phyloP scores from a whole-genome alignment of 1,140 invertebrate genomes.

The Agrypnia vestita region DNA sequence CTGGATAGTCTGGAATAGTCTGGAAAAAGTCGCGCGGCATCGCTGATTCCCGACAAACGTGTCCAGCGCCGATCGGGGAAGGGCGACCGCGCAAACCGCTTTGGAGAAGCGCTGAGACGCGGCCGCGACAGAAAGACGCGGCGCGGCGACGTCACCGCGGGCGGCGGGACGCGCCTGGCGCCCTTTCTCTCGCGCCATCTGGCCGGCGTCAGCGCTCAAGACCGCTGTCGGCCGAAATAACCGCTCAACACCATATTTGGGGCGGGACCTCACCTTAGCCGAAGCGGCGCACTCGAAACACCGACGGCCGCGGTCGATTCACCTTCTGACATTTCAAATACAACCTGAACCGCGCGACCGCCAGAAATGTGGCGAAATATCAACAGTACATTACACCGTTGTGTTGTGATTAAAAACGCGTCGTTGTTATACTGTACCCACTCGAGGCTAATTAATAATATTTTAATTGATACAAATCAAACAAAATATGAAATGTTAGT shows the following conservation, averaged over 20 bases:
- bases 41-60: too few species aligned
- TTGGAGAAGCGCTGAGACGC: not conserved
- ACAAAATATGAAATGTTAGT: too few species aligned
- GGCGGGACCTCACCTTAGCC: slow-evolving; percentile 5
- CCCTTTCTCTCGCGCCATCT: not conserved
- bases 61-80: too few species aligned
- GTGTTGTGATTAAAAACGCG: too few species aligned
- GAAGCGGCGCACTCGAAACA: not conserved
- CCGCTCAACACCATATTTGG: slow-evolving; percentile 11
- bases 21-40: too few species aligned
- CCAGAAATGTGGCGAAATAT: too few species aligned
- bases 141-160: too few species aligned
- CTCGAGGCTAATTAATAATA: too few species aligned
- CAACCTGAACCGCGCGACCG: not conserved
- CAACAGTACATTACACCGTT: too few species aligned
- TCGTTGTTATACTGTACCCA: too few species aligned
- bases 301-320: not conserved
- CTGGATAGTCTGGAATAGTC: too few species aligned
- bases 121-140: not conserved
- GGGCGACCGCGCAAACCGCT: not conserved
- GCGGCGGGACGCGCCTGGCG: not conserved
- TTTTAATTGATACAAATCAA: too few species aligned
- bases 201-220: slow-evolving; percentile 10
- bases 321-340: not conserved
- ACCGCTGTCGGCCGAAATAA: slow-evolving; percentile 11